These are phyloP conservation scores for Montipora capitata DNA, from an alignment of 92 coral and sea anemone genomes.

Conservation along the genomic window DNA sequence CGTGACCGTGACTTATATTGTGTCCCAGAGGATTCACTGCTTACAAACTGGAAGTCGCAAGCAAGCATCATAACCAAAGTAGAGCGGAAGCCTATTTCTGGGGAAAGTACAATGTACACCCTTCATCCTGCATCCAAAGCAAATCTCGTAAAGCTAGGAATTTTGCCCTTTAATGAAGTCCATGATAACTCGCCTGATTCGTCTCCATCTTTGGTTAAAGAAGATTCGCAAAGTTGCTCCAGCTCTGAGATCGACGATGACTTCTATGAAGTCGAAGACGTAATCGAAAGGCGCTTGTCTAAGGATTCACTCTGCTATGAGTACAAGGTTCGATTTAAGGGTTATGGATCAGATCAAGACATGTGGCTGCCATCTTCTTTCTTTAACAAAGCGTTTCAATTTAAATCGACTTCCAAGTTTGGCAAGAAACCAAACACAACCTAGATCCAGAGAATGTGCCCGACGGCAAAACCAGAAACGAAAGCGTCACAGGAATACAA, in stretches of 20 bases:
- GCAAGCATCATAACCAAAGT: slow-evolving; percentile 31
- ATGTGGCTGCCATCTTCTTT: too few species aligned
- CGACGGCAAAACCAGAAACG: too few species aligned
- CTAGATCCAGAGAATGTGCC: slow-evolving; percentile 25
- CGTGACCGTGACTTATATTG: too few species aligned
- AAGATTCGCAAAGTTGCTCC: background rate
- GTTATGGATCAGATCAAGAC: slow-evolving; percentile 66
- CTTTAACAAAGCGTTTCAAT: slow-evolving; percentile 23
- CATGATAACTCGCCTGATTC: too few species aligned
- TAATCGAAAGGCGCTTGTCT: slow-evolving; percentile 27
- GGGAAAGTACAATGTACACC: slow-evolving; percentile 15
- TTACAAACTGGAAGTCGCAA: slow-evolving; percentile 57
- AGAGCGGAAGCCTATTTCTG: slow-evolving; percentile 28
- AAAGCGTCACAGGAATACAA: too few species aligned
- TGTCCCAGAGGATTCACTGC: slow-evolving; percentile 40
- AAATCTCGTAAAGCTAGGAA: slow-evolving; percentile 33
- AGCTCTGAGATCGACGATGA: slow-evolving; percentile 25
- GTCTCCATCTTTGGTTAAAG: slow-evolving; percentile 1
- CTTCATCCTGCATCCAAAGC: slow-evolving; percentile 27
- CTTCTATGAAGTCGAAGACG: slow-evolving; percentile 28
- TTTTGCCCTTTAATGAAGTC: too few species aligned
- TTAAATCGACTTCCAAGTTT: slow-evolving; percentile 47
- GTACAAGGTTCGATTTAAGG: slow-evolving; percentile 75
- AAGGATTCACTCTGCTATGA: slow-evolving; percentile 54
- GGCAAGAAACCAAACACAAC: slow-evolving; percentile 44